Evolutionary conservation across 2,797 vertebrate species (phyloP), one percentile per base, ranked within the genome.

Genomic region (Gallinago stenura): DNA sequence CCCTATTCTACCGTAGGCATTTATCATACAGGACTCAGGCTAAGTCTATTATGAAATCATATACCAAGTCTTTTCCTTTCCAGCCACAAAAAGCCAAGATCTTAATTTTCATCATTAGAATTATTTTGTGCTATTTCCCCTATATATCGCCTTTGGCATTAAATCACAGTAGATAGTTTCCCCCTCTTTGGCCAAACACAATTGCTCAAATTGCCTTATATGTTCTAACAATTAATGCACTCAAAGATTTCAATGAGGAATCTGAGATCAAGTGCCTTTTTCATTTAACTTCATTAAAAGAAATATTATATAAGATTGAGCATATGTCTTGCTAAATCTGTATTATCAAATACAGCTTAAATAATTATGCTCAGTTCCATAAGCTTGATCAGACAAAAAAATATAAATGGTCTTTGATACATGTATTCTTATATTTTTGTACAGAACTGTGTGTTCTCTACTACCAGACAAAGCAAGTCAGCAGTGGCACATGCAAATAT

Each of bases 401-500:
- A 60, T 31, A 83, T 11, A 35, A 88, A 62, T 1, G 7, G 30
- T 13, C 62, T 88, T 82, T 37, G 45, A 91, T 31, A 79, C 7
- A 37, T 6, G 11, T 75, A 78, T 73, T 94, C 43, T 79, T 78
- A 43, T 57, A 45, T 89, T 91, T 90, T 88, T 89, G 69, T 73
- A 60, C 79, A 95, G 90, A 96, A 95, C 75, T 80, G 83, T 41
- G 73, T 85, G 78, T 76, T 95, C 54, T 95, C 46, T 86, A 65
- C 90, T 89, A 84, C 45, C 65, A 89, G 92, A 77, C 61, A 96
- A 94, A 84, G 85, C 81, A 90, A 88, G 68, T 92, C 94, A 97
- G 87, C 84, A 90, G 86, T 70, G 80, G 66, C 54, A 91, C 96
- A 96, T 96, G 97, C 97, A 97, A 96, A 93, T 93, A 41, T 10